These are phyloP conservation scores for Epizoanthus ramosus DNA, from an alignment of 92 coral and sea anemone genomes.

Conservation along the genomic window DNA sequence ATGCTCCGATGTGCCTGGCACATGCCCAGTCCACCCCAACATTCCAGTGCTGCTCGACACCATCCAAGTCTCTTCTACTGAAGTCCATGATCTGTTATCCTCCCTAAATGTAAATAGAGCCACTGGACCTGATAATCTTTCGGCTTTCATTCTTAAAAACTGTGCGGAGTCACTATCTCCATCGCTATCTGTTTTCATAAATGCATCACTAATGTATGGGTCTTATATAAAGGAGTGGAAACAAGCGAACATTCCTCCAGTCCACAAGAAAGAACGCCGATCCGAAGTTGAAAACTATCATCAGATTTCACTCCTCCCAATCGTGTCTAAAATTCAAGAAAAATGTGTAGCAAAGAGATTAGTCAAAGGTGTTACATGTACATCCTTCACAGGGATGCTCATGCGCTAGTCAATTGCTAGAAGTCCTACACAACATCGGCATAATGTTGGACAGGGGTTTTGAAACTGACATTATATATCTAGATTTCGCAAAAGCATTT, in stretches of 20 bases:
- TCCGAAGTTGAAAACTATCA: constrained; percentile 21
- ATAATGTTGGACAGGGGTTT: too few species aligned
- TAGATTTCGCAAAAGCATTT: too few species aligned
- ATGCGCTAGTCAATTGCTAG: too few species aligned
- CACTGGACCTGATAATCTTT: constrained; percentile 17
- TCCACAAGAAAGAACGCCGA: constrained; percentile 33
- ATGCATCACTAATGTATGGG: constrained; percentile 11
- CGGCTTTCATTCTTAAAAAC: constrained; percentile 6
- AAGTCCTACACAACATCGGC: too few species aligned
- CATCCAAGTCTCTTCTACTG: constrained; percentile 42
- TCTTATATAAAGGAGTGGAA: not conserved
- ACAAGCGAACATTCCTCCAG: constrained; percentile 9
- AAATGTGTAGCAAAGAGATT: constrained; percentile 32
- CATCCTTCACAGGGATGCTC: too few species aligned
- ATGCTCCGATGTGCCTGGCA: constrained; percentile 8
- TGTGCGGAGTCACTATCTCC: constrained; percentile 33
- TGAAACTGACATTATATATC: too few species aligned
- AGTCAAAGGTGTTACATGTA: too few species aligned
- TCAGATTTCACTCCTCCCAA: constrained; percentile 30
- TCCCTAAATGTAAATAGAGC: constrained; percentile 8
- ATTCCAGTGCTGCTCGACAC: constrained; percentile 1
- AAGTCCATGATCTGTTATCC: constrained; percentile 15
- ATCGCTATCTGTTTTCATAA: constrained; percentile 19
- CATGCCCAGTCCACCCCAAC: constrained; percentile 16
- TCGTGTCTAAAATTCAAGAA: constrained; percentile 43